These are phyloP conservation scores for Meghimatium bilineatum DNA, from an alignment of 2,888 invertebrate species.

Conservation along the genomic window DNA sequence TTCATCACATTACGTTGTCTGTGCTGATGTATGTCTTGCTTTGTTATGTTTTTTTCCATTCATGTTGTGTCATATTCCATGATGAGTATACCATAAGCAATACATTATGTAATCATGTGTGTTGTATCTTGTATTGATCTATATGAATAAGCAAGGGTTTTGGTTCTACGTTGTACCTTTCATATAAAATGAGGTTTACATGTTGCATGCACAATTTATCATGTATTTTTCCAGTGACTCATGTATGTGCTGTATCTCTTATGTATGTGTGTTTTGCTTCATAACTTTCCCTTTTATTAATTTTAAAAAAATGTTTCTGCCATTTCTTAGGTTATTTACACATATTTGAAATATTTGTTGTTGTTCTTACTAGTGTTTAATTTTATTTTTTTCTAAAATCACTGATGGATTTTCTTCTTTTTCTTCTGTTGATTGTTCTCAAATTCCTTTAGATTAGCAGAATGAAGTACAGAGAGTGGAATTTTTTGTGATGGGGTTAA, in stretches of 20 bases:
- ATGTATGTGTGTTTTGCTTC: not conserved
- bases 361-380: too few relatives aligned
- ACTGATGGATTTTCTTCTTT: too few relatives aligned
- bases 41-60: not conserved
- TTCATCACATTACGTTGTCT: slow-evolving; percentile 13
- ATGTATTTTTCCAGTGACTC: not conserved
- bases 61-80: slow-evolving; percentile 36
- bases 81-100: slow-evolving; percentile 35
- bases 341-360: too few relatives aligned
- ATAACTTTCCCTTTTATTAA: not conserved
- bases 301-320: not conserved
- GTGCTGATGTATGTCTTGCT: slow-evolving; percentile 11
- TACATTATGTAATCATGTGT: slow-evolving; percentile 25
- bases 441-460: too few relatives aligned
- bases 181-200: not conserved
- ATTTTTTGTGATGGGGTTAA: too few relatives aligned
- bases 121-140: not conserved
- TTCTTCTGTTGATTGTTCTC: too few relatives aligned
- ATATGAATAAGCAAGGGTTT: slow-evolving; percentile 4
- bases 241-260: not conserved
- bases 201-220: slow-evolving; percentile 5
- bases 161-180: slow-evolving; percentile 3
- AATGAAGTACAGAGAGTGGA: too few relatives aligned
- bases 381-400: too few relatives aligned
- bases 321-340: not conserved